Evolutionary conservation across 2,888 invertebrate genomes (phyloP).

Genomic region (Drosophila barbarae): DNA sequence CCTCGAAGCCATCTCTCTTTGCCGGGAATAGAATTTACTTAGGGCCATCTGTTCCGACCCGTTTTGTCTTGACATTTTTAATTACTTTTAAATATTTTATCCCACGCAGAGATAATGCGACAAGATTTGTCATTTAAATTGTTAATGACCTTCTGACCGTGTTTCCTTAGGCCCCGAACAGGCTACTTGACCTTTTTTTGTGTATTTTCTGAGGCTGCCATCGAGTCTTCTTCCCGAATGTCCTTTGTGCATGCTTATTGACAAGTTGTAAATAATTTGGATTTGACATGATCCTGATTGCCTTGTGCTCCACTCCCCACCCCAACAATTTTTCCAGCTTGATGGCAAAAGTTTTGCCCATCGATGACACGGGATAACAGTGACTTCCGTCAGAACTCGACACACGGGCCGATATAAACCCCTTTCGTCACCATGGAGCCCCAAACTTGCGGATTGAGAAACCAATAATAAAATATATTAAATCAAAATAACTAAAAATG

Average conservation of each 20-base stretch:
- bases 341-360: slow-evolving; percentile 32
- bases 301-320: slow-evolving; percentile 2
- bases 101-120: slow-evolving; percentile 14
- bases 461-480: neutral
- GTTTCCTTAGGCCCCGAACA: neutral
- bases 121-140: slow-evolving; percentile 43
- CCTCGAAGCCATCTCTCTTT: slow-evolving; percentile 2
- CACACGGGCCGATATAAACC: neutral
- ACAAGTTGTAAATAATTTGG: slow-evolving; percentile 51
- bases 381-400: neutral
- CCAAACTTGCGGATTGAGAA: neutral
- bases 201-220: neutral
- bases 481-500: too few species aligned
- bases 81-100: slow-evolving; percentile 42
- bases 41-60: slow-evolving; percentile 1
- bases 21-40: slow-evolving; percentile 11
- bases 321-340: slow-evolving; percentile 22
- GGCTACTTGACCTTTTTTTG: slow-evolving; percentile 37
- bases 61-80: slow-evolving; percentile 43
- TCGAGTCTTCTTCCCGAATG: slow-evolving; percentile 11
- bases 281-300: slow-evolving; percentile 46
- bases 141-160: slow-evolving; percentile 34
- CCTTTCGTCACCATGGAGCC: slow-evolving; percentile 3
- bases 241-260: slow-evolving; percentile 39
- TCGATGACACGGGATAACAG: slow-evolving; percentile 6